Conservation (phyloP, 2,797 vertebrate genomes). For the Hypotaenidia okinawae region DNA sequence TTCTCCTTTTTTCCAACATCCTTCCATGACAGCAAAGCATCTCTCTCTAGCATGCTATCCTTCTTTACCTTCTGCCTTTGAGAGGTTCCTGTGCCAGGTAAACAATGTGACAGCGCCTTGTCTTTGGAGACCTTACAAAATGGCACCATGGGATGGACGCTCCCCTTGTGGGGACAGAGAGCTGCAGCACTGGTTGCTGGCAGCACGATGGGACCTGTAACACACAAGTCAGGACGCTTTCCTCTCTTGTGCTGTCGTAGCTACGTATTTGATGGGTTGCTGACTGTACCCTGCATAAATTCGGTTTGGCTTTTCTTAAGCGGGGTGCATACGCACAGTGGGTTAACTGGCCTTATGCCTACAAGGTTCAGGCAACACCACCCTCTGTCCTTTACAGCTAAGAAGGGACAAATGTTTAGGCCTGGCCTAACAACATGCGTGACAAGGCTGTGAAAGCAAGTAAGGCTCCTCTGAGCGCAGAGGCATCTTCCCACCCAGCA, state of each 20-base stretch:
- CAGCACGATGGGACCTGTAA: fast-evolving
- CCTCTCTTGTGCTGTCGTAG: neutral
- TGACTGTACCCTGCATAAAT: fast-evolving
- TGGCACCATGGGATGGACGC: neutral
- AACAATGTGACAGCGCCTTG: fast-evolving
- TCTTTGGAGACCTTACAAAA: neutral
- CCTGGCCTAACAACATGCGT: neutral
- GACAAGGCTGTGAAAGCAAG: neutral
- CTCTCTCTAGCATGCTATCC: neutral
- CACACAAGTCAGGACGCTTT: neutral
- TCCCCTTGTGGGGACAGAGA: neutral
- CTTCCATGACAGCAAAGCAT: neutral
- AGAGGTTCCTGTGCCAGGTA: neutral
- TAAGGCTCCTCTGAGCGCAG: neutral
- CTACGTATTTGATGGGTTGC: fast-evolving
- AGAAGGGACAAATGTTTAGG: neutral
- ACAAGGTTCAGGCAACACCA: neutral
- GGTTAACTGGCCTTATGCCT: neutral
- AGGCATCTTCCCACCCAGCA: fast-evolving
- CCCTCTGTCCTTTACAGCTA: neutral
- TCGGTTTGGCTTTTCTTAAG: neutral
- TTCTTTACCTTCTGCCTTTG: neutral
- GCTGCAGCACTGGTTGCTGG: neutral
- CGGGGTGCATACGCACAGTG: fast-evolving
- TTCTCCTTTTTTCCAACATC: neutral